Evolutionary conservation across 2,797 vertebrate genomes (phyloP).

Genomic region (Spatula versicolor): DNA sequence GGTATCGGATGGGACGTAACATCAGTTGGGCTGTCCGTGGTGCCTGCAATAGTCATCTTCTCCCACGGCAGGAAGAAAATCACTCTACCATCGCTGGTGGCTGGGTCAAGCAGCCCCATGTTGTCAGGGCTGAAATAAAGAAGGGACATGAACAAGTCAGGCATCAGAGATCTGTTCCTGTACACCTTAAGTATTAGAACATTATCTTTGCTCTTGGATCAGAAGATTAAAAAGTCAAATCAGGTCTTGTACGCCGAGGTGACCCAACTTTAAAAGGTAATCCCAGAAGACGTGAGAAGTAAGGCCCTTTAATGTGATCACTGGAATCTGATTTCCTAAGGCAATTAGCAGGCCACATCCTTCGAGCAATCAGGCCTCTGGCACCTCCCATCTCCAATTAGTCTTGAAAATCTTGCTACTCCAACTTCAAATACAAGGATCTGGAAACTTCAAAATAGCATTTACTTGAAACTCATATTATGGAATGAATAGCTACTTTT

Average conservation of each 20-base stretch:
- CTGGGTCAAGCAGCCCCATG: conserved; percentile 97
- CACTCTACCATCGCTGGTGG: conserved; percentile 94
- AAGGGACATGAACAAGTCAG: fast-evolving
- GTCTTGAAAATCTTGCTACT: neutral
- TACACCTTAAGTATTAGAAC: neutral
- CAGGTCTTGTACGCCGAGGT: fast-evolving
- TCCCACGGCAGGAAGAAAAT: conserved; percentile 99
- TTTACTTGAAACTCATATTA: neutral
- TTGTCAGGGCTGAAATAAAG: conserved; percentile 88
- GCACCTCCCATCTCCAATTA: neutral
- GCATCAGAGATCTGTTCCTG: neutral
- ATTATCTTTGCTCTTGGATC: fast-evolving
- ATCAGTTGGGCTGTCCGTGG: conserved; percentile 91
- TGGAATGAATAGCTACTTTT: neutral
- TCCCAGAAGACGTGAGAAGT: neutral
- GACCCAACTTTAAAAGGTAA: neutral
- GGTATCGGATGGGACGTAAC: conserved; percentile 92
- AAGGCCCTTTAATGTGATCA: neutral
- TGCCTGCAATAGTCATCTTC: conserved; percentile 97
- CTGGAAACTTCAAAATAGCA: neutral
- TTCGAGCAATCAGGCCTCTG: neutral
- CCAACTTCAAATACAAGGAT: neutral
- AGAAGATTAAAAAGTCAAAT: neutral
- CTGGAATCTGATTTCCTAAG: neutral
- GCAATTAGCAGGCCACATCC: neutral